These are phyloP conservation scores for Drosophila emarginata DNA, from an alignment of 2,888 invertebrate species.

Conservation along the genomic window DNA sequence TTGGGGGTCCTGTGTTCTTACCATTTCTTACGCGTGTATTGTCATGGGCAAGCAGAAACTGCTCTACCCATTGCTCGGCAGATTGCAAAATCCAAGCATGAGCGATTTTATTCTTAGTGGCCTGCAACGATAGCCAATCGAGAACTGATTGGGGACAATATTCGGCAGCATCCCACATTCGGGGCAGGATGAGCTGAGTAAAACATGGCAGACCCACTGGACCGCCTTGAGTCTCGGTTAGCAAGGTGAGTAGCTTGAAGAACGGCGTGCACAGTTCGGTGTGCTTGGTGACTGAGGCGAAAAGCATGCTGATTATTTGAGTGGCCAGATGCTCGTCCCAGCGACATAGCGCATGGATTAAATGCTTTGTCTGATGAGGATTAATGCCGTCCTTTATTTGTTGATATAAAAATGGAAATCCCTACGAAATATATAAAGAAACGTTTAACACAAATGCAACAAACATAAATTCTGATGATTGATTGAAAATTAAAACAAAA, in stretches of 20 bases:
- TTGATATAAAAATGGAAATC: slow-evolving; percentile 96
- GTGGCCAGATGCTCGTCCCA: slow-evolving; percentile 95
- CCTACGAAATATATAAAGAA: slow-evolving; percentile 83
- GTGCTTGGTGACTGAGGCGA: slow-evolving; percentile 94
- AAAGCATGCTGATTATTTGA: slow-evolving; percentile 94
- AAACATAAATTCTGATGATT: slow-evolving; percentile 16
- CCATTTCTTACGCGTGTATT: slow-evolving; percentile 93
- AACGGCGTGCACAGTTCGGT: slow-evolving; percentile 95
- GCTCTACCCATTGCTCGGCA: slow-evolving; percentile 95
- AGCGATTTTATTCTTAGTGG: slow-evolving; percentile 93
- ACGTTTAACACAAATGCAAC: slow-evolving; percentile 31
- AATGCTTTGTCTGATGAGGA: slow-evolving; percentile 93
- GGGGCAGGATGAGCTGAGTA: slow-evolving; percentile 92
- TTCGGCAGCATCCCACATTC: slow-evolving; percentile 95
- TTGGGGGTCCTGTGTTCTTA: slow-evolving; percentile 77
- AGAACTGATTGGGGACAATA: slow-evolving; percentile 95
- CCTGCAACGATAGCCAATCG: slow-evolving; percentile 94
- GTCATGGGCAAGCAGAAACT: slow-evolving; percentile 91
- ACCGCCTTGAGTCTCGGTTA: slow-evolving; percentile 91
- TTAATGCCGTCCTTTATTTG: slow-evolving; percentile 97
- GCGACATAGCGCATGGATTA: slow-evolving; percentile 94
- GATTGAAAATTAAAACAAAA: slow-evolving; percentile 4
- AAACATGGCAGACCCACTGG: slow-evolving; percentile 92
- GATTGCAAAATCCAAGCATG: slow-evolving; percentile 96
- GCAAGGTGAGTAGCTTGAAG: slow-evolving; percentile 93